These are phyloP conservation scores for Paramormyrops kingsleyae DNA, from an alignment of 2,113 vertebrate species.

Conservation along the genomic window DNA sequence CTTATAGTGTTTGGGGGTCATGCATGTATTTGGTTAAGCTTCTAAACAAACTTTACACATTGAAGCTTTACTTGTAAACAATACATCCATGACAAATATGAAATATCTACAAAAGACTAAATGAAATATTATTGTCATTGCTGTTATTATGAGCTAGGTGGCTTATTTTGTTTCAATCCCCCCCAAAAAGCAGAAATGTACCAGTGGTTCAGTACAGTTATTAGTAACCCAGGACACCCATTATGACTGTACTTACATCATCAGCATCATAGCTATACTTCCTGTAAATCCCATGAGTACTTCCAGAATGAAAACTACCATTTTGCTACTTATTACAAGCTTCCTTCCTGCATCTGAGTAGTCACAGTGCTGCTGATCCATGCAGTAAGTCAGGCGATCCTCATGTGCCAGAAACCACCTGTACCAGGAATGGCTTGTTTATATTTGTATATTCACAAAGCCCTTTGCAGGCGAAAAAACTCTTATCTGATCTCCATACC, in stretches of 20 bases:
- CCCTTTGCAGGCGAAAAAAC: not conserved
- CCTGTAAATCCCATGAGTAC: not conserved
- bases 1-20: not conserved
- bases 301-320: not conserved
- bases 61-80: not conserved
- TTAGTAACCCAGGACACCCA: not conserved
- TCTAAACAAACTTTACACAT: not conserved
- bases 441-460: not conserved
- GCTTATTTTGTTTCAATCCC: not conserved
- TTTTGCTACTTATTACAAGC: not conserved
- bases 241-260: not conserved
- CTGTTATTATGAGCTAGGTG: not conserved
- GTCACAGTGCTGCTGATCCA: not conserved
- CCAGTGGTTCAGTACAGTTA: not conserved
- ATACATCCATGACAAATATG: not conserved
- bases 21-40: not conserved
- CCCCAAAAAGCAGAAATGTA: not conserved
- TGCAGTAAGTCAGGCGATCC: not conserved
- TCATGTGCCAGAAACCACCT: not conserved
- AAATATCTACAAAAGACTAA: not conserved
- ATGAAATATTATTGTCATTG: not conserved
- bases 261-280: not conserved
- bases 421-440: not conserved
- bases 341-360: not conserved
- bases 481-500: not conserved